Evolutionary conservation across 2,113 vertebrate genomes (phyloP), one percentile per base, ranked within the genome.

Genomic region (Odocoileus hemionus): DNA sequence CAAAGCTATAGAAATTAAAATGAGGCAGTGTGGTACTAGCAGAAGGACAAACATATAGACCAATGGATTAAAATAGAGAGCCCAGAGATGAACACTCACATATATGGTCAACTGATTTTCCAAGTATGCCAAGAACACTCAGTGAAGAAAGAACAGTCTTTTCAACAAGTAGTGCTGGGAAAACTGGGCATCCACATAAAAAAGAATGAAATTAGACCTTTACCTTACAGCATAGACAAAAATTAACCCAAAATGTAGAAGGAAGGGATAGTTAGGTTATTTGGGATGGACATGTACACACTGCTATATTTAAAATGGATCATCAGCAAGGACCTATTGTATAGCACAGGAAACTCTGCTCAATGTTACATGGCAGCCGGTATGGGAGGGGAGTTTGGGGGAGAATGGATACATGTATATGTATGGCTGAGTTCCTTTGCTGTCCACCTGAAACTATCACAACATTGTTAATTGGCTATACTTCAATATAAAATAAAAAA

Each of bases 331-430:
- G n/a, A 12, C n/a, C 19, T 23, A 70, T 12, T 6, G n/a, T 23
- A 36, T 12, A 36, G 4, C n/a, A 23, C 67, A 39, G 67, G 67
- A 23, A 70, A 70, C n/a, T 11, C n/a, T 39, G 67, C n/a, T 70
- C 19, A 12, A 0, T 23, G 67, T 70, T 23, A 70, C 5, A 0
- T 70, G n/a, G 17, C n/a, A 36, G n/a, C n/a, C n/a, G 36, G 64
- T 19, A 36, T 36, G 64, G n/a, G 17, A 36, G n/a, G n/a, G 4
- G 33, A 21, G n/a, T 36, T 21, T 70, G 64, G n/a, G n/a, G 64
- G 64, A 21, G 64, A 70, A 36, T 23, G 9, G 67, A 21, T 23
- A 70, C 16, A 23, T 6, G 67, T 12, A 11, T 70, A 67, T 5
- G 10, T 6, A 23, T 12, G n/a, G 67, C n/a, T 36, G 2, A 70